Conservation (phyloP, 1,140 invertebrate genomes). For the Triops longicaudatus region DNA sequence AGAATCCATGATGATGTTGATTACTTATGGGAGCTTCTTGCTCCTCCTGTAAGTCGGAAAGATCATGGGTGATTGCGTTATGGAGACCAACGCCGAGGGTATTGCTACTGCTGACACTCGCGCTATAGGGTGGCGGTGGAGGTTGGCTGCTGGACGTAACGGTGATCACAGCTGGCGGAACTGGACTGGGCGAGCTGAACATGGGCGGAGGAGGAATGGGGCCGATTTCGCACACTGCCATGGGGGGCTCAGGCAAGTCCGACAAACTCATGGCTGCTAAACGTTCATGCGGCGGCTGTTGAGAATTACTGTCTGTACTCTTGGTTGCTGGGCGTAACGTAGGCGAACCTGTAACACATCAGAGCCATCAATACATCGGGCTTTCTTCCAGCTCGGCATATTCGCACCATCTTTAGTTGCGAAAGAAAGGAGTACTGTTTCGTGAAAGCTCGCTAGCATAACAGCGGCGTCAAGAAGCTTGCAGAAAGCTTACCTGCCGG, state of each 20-base stretch:
- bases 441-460: not conserved
- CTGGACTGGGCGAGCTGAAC: conserved; percentile 82
- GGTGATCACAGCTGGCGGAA: conserved; percentile 34
- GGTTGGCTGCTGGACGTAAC: conserved; percentile 11
- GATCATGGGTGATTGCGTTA: conserved; percentile 36
- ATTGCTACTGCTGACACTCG: conserved; percentile 30
- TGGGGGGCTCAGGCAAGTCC: conserved; percentile 79
- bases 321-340: not conserved
- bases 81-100: conserved; percentile 34
- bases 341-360: not conserved
- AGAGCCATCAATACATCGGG: too few relatives aligned
- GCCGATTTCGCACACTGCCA: conserved; percentile 82
- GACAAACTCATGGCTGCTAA: conserved; percentile 45
- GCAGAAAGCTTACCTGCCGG: not conserved
- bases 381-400: too few relatives aligned
- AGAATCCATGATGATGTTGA: not conserved
- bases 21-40: conserved; percentile 32
- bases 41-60: conserved; percentile 55
- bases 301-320: not conserved
- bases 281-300: not conserved
- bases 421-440: too few relatives aligned
- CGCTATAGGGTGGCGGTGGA: not conserved
- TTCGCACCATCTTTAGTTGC: too few relatives aligned
- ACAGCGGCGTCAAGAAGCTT: not conserved
- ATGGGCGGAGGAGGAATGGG: conserved; percentile 90